Base-by-base conservation (phyloP, 2,113 vertebrate genomes). In the Catharus fuscescens region DNA sequence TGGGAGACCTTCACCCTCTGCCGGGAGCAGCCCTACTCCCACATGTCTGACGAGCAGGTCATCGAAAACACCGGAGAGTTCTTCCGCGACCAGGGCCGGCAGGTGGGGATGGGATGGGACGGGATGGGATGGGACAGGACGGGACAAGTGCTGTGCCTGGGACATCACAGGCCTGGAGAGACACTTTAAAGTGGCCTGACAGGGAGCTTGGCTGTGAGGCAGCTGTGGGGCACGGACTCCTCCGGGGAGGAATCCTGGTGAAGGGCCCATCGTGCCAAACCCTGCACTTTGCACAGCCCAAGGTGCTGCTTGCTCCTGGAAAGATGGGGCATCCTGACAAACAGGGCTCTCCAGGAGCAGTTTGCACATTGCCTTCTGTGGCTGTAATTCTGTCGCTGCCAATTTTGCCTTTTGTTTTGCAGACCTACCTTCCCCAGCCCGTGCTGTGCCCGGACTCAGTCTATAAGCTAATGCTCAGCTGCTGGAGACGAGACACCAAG, bases 51-150 rank as follows among this genome's bases (percentile, higher is more conserved):
- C 0, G 99, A 99, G 84, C 99, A 99, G 97, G 99, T 99, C 94
- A 99, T 99, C 3, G 99, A 99, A 91, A 99, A 99, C 97, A 99
- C 99, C 0, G 99, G 99, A 13, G 99, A 99, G 97, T 99, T 99
- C 94, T 99, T 99, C 97, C 97, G 99, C 84, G 99, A 99, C 97
- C 99, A 99, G 88, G 98, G 98, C 81, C 98, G 98, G 54, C 99
- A 99, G 99, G 99, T 99, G 92, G 95, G 97, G 17, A 38, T 0
- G 4, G 56, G 21, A 21, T 0, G 29, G 59, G 24, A 20, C 6
- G 24, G 64, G 36, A 26, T 8, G 95, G 97, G 21, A 21, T 0
- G 29, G 59, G 24, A 44, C 18, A 29, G 59, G 26, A 23, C 6
- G 23, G 60, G 44, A 60, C 2, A 1, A 57, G 19, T 1, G 2